A percentile compares a stretch with the other conserved stretches of the same genome.
Evolutionary conservation across 2,888 invertebrate species (phyloP).

Genomic region (Linnaemya tessellans): DNA sequence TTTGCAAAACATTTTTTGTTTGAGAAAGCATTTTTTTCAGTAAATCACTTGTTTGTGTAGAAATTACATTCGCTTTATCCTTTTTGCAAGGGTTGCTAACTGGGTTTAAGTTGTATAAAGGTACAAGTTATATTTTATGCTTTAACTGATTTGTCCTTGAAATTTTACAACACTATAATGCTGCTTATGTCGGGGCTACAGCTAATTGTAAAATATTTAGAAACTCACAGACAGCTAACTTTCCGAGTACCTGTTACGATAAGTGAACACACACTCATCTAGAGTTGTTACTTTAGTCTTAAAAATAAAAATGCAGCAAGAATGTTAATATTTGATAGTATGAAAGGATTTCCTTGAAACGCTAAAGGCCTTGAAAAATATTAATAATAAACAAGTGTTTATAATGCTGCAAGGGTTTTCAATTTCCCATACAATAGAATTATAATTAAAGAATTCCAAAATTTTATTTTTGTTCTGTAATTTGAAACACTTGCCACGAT

Average conservation of each 20-base stretch:
- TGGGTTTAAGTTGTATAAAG: too few species aligned
- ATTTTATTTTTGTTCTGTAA: background rate
- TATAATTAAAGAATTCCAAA: too few species aligned
- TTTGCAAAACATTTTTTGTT: too few species aligned
- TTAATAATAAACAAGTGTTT: background rate
- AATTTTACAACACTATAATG: background rate
- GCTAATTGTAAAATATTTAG: background rate
- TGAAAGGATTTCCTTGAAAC: slow-evolving; percentile 28
- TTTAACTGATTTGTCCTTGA: slow-evolving; percentile 32
- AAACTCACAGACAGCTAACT: background rate
- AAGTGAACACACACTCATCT: slow-evolving; percentile 2
- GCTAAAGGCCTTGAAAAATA: slow-evolving; percentile 18
- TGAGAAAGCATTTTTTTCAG: background rate
- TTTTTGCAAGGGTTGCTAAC: slow-evolving; percentile 49
- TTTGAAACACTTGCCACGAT: background rate
- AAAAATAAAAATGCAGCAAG: background rate
- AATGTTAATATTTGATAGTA: background rate
- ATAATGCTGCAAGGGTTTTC: background rate
- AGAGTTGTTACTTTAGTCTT: background rate
- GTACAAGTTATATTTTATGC: slow-evolving; percentile 9
- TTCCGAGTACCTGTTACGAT: slow-evolving; percentile 14
- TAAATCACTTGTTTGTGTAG: background rate
- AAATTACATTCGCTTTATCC: background rate
- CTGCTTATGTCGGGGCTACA: too few species aligned
- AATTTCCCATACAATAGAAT: too few species aligned